A percentile compares a stretch with the other conserved stretches of the same genome.
Evolutionary conservation across 2,888 invertebrate genomes (phyloP).

Genomic region (Pyrochroa serraticornis): DNA sequence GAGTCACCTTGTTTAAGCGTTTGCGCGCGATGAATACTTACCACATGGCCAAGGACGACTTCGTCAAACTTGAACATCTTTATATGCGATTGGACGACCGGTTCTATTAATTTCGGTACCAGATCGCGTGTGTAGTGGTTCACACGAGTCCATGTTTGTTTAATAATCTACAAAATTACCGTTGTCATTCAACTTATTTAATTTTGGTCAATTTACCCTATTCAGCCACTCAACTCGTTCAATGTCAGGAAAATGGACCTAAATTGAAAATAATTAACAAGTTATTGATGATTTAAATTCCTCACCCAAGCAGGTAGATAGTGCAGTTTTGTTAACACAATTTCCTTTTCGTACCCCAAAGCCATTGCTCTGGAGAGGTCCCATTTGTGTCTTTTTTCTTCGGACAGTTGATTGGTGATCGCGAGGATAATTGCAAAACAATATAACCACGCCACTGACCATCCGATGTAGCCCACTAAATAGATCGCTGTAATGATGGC

Average conservation of each 20-base stretch:
- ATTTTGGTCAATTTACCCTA: conserved; percentile 67
- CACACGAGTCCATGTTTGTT: conserved; percentile 95
- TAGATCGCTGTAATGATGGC: conserved; percentile 34
- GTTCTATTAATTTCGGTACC: conserved; percentile 84
- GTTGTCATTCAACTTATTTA: not conserved
- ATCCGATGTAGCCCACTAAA: conserved; percentile 37
- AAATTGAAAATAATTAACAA: conserved; percentile 31
- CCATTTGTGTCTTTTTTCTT: conserved; percentile 25
- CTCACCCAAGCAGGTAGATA: conserved; percentile 44
- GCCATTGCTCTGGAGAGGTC: conserved; percentile 33
- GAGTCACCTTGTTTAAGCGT: not conserved
- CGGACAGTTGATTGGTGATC: conserved; percentile 23
- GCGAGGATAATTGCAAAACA: conserved; percentile 30
- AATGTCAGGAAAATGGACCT: conserved; percentile 94
- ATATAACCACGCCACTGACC: conserved; percentile 38
- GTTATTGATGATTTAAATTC: not conserved
- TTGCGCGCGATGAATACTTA: conserved; percentile 61
- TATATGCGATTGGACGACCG: conserved; percentile 80
- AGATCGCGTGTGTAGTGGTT: conserved; percentile 86
- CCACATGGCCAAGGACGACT: conserved; percentile 92
- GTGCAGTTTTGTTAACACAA: conserved; percentile 33
- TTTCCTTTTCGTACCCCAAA: conserved; percentile 38
- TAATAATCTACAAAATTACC: conserved; percentile 68
- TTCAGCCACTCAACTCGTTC: conserved; percentile 97
- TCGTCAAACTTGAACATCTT: conserved; percentile 92